Conservation (phyloP, 1,140 invertebrate genomes). For the Papilio polyxenes region DNA sequence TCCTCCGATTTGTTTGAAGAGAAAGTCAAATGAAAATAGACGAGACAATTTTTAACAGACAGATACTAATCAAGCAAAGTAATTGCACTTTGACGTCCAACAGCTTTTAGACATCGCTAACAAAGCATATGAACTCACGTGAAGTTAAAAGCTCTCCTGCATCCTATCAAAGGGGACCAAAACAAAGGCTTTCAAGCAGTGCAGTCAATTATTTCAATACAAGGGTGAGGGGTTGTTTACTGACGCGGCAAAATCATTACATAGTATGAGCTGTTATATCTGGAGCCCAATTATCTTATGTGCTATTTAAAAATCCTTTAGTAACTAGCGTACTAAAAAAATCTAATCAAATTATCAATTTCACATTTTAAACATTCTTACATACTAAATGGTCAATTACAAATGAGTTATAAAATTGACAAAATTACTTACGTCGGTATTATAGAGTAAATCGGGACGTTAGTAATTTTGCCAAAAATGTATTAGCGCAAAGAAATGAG, state of each 20-base stretch:
- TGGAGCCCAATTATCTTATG: neutral
- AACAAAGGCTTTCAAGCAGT: slow-evolving; percentile 23
- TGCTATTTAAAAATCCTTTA: neutral
- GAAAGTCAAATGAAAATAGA: neutral
- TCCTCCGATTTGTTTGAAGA: too few relatives aligned
- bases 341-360: too few relatives aligned
- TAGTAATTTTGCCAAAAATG: too few relatives aligned
- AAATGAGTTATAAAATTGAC: too few relatives aligned
- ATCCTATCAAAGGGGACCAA: slow-evolving; percentile 13
- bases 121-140: neutral
- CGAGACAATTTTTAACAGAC: neutral
- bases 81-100: neutral
- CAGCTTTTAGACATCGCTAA: neutral
- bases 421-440: too few relatives aligned
- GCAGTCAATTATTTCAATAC: slow-evolving; percentile 28
- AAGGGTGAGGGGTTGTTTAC: neutral
- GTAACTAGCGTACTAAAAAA: neutral
- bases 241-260: neutral
- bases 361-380: too few relatives aligned
- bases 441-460: too few relatives aligned
- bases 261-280: neutral
- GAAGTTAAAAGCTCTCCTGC: slow-evolving; percentile 5
- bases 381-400: too few relatives aligned
- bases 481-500: too few relatives aligned
- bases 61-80: slow-evolving; percentile 3